Evolutionary conservation across 2,888 invertebrate genomes (phyloP), one percentile per base, ranked within the genome.

Genomic region (Cryptus armator): DNA sequence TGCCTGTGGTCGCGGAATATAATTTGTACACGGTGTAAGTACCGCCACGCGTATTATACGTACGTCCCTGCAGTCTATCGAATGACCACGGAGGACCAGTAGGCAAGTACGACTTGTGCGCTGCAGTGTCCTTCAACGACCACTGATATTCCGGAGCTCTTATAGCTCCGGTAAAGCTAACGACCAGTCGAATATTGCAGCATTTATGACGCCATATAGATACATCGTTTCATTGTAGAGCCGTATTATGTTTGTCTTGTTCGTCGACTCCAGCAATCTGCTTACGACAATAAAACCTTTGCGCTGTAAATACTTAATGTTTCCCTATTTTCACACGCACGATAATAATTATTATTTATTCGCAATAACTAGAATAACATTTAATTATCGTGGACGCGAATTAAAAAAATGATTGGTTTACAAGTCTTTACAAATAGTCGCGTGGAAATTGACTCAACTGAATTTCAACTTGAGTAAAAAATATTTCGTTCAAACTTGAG

Each of bases 1-100:
- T 59, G 37, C 68, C 68, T 29, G 64, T 71, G 64, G 75, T 51
- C 67, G 59, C 46, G 32, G 77, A 86, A 84, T 81, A 84, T 83
- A 77, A 86, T 81, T 86, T 84, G 84, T 74, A 83, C 76, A 68
- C 62, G 59, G 51, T 74, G 44, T 62, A 68, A 72, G 59, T 62
- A 78, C 67, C 32, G 24, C 62, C 24, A 43, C 48, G 16, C 43
- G 56, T 68, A 46, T 59, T 53, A 78, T 59, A 62, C 56, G 43
- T 19, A 43, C 56, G 16, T 29, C n/a, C 24, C 32, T 59, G 59
- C 62, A 75, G 66, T 71, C 66, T 71, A 80, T 72, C 76, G 56
- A 37, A 71, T 67, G 71, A 76, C 80, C 76, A 76, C 75, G 72
- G 76, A 72, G 66, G 67, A 67, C 80, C 37, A 37, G 76, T 46